These are phyloP conservation scores for Lymantria monacha DNA, from an alignment of 2,888 invertebrate species.

Conservation along the genomic window DNA sequence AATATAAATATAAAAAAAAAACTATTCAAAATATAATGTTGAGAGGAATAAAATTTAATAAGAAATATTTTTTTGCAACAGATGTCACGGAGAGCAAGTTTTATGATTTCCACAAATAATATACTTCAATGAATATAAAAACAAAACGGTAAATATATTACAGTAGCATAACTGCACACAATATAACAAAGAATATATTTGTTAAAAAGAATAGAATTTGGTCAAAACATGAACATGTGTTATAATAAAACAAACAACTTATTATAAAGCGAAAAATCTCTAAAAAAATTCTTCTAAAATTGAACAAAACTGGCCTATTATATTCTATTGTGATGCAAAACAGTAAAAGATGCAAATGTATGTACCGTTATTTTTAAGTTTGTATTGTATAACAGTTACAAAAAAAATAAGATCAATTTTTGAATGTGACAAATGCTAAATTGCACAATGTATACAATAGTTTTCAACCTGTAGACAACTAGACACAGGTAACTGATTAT, in stretches of 20 bases:
- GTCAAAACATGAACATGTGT: conserved; percentile 60
- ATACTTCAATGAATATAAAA: neutral
- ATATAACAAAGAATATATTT: conserved; percentile 40
- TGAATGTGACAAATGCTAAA: conserved; percentile 55
- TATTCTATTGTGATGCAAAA: conserved; percentile 63
- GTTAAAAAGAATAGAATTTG: conserved; percentile 48
- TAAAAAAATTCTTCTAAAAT: conserved; percentile 37
- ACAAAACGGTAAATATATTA: conserved; percentile 20
- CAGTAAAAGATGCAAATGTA: conserved; percentile 66
- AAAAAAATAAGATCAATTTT: conserved; percentile 54
- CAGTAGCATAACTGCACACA: conserved; percentile 25
- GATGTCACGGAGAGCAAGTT: neutral
- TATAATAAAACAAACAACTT: conserved; percentile 37
- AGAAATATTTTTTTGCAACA: neutral
- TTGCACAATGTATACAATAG: conserved; percentile 52
- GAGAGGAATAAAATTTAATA: too few species aligned
- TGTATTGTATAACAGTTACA: conserved; percentile 57
- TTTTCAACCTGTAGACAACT: conserved; percentile 56
- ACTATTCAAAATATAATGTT: too few species aligned
- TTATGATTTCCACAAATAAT: neutral
- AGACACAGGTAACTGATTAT: conserved; percentile 74
- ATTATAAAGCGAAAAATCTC: conserved; percentile 30
- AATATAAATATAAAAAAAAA: too few species aligned
- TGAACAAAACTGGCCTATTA: conserved; percentile 44
- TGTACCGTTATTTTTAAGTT: conserved; percentile 73